Evolutionary conservation across 2,888 invertebrate species (phyloP), one percentile per base, ranked within the genome.

Genomic region (Diarsia brunnea): DNA sequence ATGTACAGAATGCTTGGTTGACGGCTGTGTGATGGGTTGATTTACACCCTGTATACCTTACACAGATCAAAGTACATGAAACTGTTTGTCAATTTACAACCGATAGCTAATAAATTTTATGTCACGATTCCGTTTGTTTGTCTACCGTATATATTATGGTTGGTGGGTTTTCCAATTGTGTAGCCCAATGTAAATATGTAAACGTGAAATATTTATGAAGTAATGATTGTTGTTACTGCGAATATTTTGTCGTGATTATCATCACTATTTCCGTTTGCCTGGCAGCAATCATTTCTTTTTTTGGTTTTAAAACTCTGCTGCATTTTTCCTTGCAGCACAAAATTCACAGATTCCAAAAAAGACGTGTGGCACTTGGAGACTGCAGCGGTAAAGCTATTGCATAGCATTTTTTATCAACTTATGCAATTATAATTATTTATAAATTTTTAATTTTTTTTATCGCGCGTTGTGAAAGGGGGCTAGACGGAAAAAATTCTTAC

Each of bases 41-140:
- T n/a, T n/a, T n/a, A n/a, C n/a, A n/a, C n/a, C n/a, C n/a, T n/a
- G n/a, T n/a, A n/a, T n/a, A 31, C 11, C 24, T 31, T 24, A 47
- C 8, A 55, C 8, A 12, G 12, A 24, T 58, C 21, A 65, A 65
- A 11, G 65, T n/a, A 73, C 47, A 53, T n/a, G 31, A 63, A 64
- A 58, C 14, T 51, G n/a, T 68, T 82, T 65, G 68, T 58, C 53
- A 65, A 79, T 68, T 79, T 16, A 75, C 68, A 75, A 53, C 38
- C 38, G 31, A 0, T 67, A 51, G 64, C 82, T 82, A 82, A 81
- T 75, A 21, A 21, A 75, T 64, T 75, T 64, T 53, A 8, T 76
- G 68, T 81, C 82, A 76, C 77, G 77, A 64, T 58, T 55, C 45
- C 38, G 16, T 53, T 64, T 82, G 47, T 79, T 79, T 82, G 64